These are phyloP conservation scores for Dunckerocampus dactyliophorus DNA, from an alignment of 2,113 vertebrate species.

Conservation along the genomic window DNA sequence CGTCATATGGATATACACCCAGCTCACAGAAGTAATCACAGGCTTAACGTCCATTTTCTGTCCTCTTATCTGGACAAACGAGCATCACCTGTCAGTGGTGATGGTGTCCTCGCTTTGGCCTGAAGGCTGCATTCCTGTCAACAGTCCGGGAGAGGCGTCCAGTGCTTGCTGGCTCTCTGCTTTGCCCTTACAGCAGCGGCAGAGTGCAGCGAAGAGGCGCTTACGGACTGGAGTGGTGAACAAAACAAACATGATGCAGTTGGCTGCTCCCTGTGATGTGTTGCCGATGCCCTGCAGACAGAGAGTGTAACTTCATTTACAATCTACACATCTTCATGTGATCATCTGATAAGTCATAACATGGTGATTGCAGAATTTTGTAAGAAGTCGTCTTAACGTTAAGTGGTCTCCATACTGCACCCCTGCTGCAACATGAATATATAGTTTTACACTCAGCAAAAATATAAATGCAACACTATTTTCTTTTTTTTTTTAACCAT, in stretches of 20 bases:
- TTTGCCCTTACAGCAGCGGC: conserved; percentile 53
- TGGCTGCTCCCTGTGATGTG: conserved; percentile 94
- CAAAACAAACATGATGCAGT: conserved; percentile 91
- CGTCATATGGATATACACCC: not conserved
- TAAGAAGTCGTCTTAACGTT: no score
- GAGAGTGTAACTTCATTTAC: not conserved
- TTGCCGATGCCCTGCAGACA: conserved; percentile 86
- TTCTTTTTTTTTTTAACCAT: no score
- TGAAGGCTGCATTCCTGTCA: not conserved
- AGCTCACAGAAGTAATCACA: not conserved
- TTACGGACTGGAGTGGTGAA: conserved; percentile 77
- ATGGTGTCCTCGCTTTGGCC: conserved; percentile 19
- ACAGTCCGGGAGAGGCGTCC: not conserved
- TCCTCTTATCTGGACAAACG: not conserved
- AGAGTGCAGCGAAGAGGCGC: conserved; percentile 68
- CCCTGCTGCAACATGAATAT: no score
- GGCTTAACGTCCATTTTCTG: not conserved
- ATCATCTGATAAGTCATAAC: not conserved
- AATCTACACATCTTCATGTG: not conserved
- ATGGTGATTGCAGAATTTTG: no score
- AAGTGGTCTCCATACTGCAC: no score
- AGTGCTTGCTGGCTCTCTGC: not conserved
- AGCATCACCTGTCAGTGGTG: conserved; percentile 31
- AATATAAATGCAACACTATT: no score
- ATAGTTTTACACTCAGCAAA: no score